Conservation (phyloP, 2,113 vertebrate species). For the Piprites chloris region DNA sequence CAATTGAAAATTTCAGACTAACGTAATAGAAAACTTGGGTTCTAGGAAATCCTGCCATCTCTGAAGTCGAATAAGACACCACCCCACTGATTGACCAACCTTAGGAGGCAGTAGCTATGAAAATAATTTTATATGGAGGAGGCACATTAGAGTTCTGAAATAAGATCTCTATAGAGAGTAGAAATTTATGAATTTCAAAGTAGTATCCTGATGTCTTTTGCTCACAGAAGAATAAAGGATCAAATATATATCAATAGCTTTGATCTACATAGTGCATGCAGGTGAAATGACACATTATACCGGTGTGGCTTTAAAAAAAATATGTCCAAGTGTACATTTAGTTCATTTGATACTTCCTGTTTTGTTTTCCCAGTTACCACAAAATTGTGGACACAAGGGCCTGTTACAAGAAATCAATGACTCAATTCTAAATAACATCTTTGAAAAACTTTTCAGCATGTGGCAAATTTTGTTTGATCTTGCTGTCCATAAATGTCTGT, state of each 20-base stretch:
- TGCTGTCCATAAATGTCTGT: not conserved
- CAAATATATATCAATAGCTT: not conserved
- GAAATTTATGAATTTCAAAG: not conserved
- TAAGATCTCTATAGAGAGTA: not conserved
- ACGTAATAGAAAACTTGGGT: not conserved
- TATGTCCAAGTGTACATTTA: not conserved
- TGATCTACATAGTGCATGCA: not conserved
- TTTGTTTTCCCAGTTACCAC: not conserved
- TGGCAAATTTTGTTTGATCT: not conserved
- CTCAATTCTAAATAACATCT: not conserved
- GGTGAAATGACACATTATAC: not conserved
- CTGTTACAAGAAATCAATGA: not conserved
- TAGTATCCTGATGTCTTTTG: not conserved
- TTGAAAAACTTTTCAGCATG: not conserved
- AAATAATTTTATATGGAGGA: not conserved
- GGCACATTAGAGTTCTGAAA: not conserved
- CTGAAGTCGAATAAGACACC: not conserved
- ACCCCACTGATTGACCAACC: not conserved
- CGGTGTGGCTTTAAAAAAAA: not conserved
- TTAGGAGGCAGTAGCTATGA: not conserved
- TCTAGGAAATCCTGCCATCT: not conserved
- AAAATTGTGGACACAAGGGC: not conserved
- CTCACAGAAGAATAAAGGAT: not conserved
- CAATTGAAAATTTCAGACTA: fast-evolving
- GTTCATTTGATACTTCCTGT: not conserved